phyloP scores from a whole-genome alignment of 2,113 vertebrate genomes.

The Oplegnathus fasciatus region DNA sequence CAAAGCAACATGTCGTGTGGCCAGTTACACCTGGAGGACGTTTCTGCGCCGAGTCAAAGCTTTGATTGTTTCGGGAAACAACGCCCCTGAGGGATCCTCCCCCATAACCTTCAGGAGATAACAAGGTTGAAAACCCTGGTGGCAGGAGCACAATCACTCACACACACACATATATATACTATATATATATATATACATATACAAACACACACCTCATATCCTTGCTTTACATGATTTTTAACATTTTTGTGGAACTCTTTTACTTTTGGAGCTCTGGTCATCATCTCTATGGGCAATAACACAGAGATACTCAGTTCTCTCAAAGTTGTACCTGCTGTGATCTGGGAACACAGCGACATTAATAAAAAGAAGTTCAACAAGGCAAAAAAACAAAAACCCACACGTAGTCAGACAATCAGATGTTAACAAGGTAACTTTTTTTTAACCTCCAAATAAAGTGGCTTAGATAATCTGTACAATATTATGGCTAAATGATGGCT shows the following conservation, averaged over 20 bases:
- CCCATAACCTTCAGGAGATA: conserved; percentile 26
- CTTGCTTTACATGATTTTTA: not conserved
- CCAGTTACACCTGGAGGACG: conserved; percentile 1
- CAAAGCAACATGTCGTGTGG: not conserved
- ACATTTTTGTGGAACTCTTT: not conserved
- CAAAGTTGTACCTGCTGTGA: not conserved
- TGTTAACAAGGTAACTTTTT: not conserved
- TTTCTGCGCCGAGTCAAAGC: conserved; percentile 32
- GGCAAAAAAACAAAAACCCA: not conserved
- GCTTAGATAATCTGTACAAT: not conserved
- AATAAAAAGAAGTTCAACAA: not conserved
- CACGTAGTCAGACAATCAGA: not conserved
- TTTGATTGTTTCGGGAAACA: conserved; percentile 24
- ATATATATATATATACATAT: no score
- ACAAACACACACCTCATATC: not conserved
- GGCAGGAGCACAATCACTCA: not conserved
- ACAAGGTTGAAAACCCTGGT: not conserved
- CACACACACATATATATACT: not conserved
- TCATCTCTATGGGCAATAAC: not conserved
- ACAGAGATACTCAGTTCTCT: no score
- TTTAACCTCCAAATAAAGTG: not conserved
- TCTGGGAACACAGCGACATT: not conserved
- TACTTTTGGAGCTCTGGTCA: not conserved
- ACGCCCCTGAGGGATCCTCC: not conserved
- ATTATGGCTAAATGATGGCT: not conserved